Base-by-base conservation (phyloP, 2,888 invertebrate species). In the Ecdyonurus torrentis region DNA sequence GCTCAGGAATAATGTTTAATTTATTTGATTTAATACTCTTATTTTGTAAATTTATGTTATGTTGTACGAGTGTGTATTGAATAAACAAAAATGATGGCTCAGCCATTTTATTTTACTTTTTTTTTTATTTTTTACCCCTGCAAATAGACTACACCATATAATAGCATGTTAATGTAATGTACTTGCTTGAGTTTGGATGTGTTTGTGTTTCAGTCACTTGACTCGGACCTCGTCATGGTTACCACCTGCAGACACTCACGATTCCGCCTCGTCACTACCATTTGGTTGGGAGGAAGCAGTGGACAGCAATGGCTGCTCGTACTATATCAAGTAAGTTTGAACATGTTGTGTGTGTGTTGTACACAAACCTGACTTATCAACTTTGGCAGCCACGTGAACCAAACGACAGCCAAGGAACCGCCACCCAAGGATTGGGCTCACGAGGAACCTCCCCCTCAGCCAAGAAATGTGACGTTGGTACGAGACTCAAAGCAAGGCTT, bases 211-310 rank as follows among this genome's bases (percentile, higher is more conserved):
- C 80, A 92, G 92, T 74, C 91, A 91, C 77, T 81, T 86, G 71
- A 88, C 87, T 23, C 81, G 87, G 70, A 86, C 88, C 0, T 86
- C 91, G 1, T 87, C 88, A 70, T 94, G 93, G 93, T 76, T 93
- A 67, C 94, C 94, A 0, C 92, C 93, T 2, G 84, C 85, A 23
- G 91, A 91, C 73, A 84, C 55, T 55, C 22, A 55, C 20, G 55
- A 55, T 20, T 7, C 22, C 19, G 22, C 15, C 22, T 55, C 55
- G 55, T n/a, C 22, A 22, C 78, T 93, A 64, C 92, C 93, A 0
- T 93, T 89, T 72, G 94, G 93, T 18, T 94, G 93, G 92, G 94
- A 94, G 74, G 83, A 87, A 71, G 93, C 91, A 23, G 76, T 87
- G 66, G 93, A 94, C 75, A 83, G 82, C 71, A 84, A 86, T 66